A percentile compares a stretch with the other conserved stretches of the same genome.
phyloP scores from a whole-genome alignment of 2,113 vertebrate genomes.

The Delphinus delphis region DNA sequence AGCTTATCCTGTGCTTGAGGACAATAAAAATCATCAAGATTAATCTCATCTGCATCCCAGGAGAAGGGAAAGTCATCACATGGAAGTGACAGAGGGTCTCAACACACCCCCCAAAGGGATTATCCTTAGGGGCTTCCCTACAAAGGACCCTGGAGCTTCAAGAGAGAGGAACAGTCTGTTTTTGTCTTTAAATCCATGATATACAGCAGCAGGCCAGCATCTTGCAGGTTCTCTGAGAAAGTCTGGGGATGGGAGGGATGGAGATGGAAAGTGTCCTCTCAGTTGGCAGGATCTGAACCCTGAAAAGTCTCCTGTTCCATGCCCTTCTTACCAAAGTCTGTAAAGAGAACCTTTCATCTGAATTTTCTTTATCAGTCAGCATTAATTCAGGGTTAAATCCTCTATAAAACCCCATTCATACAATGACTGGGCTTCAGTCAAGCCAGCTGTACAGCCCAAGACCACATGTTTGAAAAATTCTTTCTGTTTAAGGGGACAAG shows the following conservation, averaged over 20 bases:
- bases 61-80: background rate
- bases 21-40: background rate
- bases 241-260: background rate
- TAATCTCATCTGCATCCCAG: background rate
- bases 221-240: background rate
- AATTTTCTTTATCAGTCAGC: background rate
- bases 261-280: background rate
- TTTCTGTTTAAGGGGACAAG: background rate
- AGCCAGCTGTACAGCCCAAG: background rate
- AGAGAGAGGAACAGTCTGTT: background rate
- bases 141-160: background rate
- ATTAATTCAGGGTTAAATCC: background rate
- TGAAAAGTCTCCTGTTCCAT: background rate
- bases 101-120: background rate
- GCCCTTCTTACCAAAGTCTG: background rate
- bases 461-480: background rate
- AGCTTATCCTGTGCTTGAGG: background rate
- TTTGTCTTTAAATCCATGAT: background rate
- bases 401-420: background rate
- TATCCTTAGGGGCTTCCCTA: background rate
- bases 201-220: background rate
- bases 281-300: background rate
- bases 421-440: background rate
- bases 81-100: background rate
- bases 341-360: background rate